Percentiles rank a stretch among this genome's conserved stretches.
phyloP scores from a whole-genome alignment of 2,797 vertebrate species.

The Cryptoblepharus egeriae region DNA sequence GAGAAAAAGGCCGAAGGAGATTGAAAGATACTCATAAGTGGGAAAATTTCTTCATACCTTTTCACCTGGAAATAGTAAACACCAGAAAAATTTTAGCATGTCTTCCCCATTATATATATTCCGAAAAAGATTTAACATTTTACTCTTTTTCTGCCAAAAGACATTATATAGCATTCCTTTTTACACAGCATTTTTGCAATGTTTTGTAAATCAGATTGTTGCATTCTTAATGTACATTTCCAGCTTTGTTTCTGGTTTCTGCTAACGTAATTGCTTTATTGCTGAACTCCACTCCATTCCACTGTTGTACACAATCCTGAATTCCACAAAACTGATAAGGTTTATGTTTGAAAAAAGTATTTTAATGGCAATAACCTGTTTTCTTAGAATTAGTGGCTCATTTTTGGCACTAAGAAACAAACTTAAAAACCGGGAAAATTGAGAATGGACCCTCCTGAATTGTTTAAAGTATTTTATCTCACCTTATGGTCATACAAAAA shows the following conservation, averaged over 20 bases:
- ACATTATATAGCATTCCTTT: neutral
- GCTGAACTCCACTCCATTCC: neutral
- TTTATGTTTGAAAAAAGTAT: neutral
- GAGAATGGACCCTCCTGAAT: neutral
- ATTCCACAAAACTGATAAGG: neutral
- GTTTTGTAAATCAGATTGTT: neutral
- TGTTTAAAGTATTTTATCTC: no score
- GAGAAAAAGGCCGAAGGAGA: no score
- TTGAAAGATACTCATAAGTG: no score
- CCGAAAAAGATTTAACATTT: no score
- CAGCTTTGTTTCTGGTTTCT: neutral
- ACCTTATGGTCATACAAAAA: no score
- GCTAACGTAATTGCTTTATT: neutral
- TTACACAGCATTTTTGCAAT: neutral
- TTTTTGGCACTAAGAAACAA: neutral
- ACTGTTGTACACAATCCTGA: neutral
- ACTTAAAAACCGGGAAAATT: neutral
- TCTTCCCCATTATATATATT: no score
- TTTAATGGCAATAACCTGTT: neutral
- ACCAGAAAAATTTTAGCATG: no score
- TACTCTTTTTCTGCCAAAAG: neutral
- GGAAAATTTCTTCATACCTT: no score
- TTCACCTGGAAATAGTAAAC: no score
- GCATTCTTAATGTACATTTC: neutral
- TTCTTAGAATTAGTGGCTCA: neutral